Percentiles rank a stretch among this genome's conserved stretches.
These are phyloP conservation scores for Formicarius rufipectus DNA, from an alignment of 2,113 vertebrate species.

Conservation along the genomic window DNA sequence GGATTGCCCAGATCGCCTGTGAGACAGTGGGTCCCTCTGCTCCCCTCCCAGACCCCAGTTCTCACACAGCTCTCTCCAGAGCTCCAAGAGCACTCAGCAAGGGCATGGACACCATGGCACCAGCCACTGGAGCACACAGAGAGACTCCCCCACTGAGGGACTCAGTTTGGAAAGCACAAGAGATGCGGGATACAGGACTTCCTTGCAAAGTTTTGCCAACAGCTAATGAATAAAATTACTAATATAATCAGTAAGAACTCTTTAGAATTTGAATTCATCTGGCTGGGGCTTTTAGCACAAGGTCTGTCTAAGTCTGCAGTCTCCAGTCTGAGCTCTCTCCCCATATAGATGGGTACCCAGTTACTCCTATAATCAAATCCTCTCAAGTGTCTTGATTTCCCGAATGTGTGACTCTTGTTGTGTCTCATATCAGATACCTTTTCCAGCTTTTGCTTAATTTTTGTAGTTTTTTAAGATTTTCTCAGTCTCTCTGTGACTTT, in stretches of 20 bases:
- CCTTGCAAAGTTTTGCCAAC: not conserved
- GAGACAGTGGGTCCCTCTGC: not conserved
- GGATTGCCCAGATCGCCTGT: not conserved
- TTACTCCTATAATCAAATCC: not conserved
- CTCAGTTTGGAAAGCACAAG: not conserved
- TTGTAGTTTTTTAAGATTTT: not conserved
- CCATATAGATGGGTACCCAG: accelerated
- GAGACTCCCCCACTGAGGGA: not conserved
- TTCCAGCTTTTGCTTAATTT: not conserved
- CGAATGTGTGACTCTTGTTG: not conserved
- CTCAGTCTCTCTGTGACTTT: not conserved
- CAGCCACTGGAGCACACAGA: accelerated
- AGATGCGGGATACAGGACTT: not conserved
- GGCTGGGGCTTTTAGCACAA: not conserved
- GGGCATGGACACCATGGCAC: accelerated
- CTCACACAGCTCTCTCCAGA: not conserved
- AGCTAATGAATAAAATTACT: not conserved
- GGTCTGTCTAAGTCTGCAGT: not conserved
- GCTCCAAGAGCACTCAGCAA: accelerated
- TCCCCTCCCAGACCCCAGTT: not conserved
- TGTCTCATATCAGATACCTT: not conserved
- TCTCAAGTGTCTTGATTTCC: not conserved
- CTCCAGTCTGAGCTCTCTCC: not conserved
- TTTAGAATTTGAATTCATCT: not conserved
- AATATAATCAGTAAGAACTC: not conserved